Conservation (phyloP, 2,888 invertebrate species). For the Lamellibrachia satsuma region DNA sequence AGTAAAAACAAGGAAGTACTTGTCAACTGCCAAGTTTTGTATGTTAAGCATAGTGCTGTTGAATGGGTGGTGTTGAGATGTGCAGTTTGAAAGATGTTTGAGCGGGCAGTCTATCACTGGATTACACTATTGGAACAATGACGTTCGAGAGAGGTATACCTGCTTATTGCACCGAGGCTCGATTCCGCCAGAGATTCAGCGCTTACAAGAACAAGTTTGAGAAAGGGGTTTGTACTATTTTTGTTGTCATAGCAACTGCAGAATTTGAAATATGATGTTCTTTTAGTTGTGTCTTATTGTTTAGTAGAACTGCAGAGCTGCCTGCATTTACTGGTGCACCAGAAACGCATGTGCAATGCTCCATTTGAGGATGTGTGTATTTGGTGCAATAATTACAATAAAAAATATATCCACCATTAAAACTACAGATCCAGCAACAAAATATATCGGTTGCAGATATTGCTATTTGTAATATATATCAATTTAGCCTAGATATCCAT, state of each 20-base stretch:
- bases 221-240: not conserved
- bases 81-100: not conserved
- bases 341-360: no score
- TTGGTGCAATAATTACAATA: no score
- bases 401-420: no score
- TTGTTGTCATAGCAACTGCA: not conserved
- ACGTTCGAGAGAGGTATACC: slow-evolving; percentile 4
- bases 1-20: slow-evolving; percentile 8
- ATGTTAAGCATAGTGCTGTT: not conserved
- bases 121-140: not conserved
- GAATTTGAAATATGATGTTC: not conserved
- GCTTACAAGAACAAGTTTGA: slow-evolving; percentile 17
- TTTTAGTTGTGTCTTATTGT: no score
- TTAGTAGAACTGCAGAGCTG: no score
- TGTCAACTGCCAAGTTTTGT: not conserved
- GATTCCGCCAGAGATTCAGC: not conserved
- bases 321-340: no score
- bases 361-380: no score
- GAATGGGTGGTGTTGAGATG: not conserved
- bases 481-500: no score
- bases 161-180: not conserved
- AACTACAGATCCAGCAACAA: no score
- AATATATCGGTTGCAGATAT: no score
- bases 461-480: no score
- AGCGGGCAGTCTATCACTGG: not conserved